These are phyloP conservation scores for Procavia capensis DNA, from an alignment of 2,113 vertebrate species.

Conservation along the genomic window DNA sequence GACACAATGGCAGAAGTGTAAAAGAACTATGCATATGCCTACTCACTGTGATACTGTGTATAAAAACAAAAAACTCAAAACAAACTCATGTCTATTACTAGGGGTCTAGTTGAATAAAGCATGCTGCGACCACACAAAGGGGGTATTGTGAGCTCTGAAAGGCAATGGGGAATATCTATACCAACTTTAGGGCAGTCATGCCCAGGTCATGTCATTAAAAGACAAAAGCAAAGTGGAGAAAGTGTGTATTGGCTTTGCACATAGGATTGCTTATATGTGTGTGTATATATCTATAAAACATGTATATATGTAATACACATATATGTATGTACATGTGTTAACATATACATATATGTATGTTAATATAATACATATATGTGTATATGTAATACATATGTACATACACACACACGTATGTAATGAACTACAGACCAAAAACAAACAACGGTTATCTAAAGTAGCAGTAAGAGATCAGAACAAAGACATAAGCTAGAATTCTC, in stretches of 20 bases:
- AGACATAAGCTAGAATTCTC: not conserved
- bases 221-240: not conserved
- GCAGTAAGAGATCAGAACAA: not conserved
- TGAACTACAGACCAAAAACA: not conserved
- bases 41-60: not conserved
- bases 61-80: not conserved
- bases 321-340: no score
- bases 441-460: not conserved
- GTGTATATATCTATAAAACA: no score
- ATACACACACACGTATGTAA: no score
- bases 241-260: fast-evolving
- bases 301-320: no score
- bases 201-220: not conserved
- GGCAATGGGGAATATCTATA: not conserved
- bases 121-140: not conserved
- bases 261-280: no score
- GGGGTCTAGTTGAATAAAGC: not conserved
- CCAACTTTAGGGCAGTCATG: no score
- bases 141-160: not conserved
- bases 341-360: no score
- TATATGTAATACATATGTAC: no score
- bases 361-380: no score
- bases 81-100: not conserved
- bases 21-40: not conserved
- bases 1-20: not conserved